A percentile compares a stretch with the other conserved stretches of the same genome.
Evolutionary conservation across 2,113 vertebrate species (phyloP).

Genomic region (Papio anubis): DNA sequence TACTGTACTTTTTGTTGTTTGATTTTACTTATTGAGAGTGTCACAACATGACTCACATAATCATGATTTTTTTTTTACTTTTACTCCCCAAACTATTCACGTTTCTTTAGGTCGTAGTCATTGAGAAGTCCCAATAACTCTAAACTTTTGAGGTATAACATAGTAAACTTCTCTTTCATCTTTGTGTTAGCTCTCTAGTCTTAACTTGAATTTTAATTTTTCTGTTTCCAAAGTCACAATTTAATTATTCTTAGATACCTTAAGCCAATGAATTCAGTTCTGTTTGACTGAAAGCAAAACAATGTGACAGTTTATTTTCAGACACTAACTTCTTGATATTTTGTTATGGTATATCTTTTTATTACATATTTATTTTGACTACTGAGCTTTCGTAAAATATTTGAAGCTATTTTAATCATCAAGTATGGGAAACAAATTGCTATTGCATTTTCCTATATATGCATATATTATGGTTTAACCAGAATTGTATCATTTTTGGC

Average conservation of each 20-base stretch:
- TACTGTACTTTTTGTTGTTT: conserved; percentile 54
- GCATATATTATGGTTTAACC: neutral
- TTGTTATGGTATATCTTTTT: conserved; percentile 75
- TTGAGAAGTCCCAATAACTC: conserved; percentile 23
- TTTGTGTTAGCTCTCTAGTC: neutral
- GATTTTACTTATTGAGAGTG: conserved; percentile 25
- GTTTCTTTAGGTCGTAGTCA: neutral
- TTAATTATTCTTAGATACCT: conserved; percentile 41
- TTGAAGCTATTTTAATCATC: conserved; percentile 67
- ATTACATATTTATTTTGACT: conserved; percentile 86
- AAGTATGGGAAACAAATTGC: conserved; percentile 40
- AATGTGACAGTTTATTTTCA: conserved; percentile 71
- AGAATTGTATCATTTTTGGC: conserved; percentile 34
- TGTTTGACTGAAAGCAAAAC: conserved; percentile 65
- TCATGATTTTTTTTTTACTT: conserved; percentile 54
- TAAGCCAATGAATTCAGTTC: conserved; percentile 68
- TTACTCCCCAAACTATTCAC: neutral
- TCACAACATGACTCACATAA: conserved; percentile 52
- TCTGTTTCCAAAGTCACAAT: conserved; percentile 20
- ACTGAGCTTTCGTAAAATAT: conserved; percentile 74
- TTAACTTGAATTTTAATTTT: conserved; percentile 58
- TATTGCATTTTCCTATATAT: conserved; percentile 47
- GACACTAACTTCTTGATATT: conserved; percentile 74
- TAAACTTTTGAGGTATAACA: conserved; percentile 28
- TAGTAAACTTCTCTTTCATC: conserved; percentile 1